Base-by-base conservation (phyloP, 2,888 invertebrate species). In the Xanthorhoe spadicearia region DNA sequence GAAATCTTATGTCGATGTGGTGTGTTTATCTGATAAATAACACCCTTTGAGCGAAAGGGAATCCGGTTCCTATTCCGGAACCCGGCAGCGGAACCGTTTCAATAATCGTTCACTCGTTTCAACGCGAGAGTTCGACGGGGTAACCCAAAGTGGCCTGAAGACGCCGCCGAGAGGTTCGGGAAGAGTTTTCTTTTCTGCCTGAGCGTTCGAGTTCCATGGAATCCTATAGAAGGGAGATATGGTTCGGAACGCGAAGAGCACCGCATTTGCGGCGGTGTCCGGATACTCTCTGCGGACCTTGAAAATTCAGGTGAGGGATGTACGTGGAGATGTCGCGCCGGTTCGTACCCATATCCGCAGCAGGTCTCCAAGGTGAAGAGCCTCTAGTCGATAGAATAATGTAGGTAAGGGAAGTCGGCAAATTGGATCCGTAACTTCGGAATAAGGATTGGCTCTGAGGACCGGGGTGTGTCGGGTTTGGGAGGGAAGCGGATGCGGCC, bases 361-460 rank as follows among this genome's bases (percentile, higher is more conserved):
- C 95, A 95, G 95, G 95, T 96, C 94, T 95, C 95, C 95, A 94
- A 95, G 95, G 95, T 95, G 90, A 94, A 92, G 90, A 94, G 94
- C 94, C 94, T 95, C 94, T 94, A 94, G 94, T 94, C 94, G 79
- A 81, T 82, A 82, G 81, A 94, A 90, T 93, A 95, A 95, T 94
- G 94, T 94, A 94, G 94, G 93, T 94, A 94, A 94, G 94, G 94
- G 94, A 95, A 94, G 94, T 94, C 94, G 94, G 94, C 94, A 95
- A 95, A 94, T 92, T 94, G 88, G 94, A 95, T 93, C 93, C 91
- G 93, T 93, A 93, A 93, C 93, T 93, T 95, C 94, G 94, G 95
- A 93, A 95, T 89, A 95, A 95, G 94, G 95, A 95, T 95, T 95
- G 95, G 95, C 95, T 95, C 95, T 95, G 94, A 95, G 94, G 94